A percentile compares a stretch with the other conserved stretches of the same genome.
These are phyloP conservation scores for Sphaeramia orbicularis DNA, from an alignment of 2,797 vertebrate species.

Conservation along the genomic window DNA sequence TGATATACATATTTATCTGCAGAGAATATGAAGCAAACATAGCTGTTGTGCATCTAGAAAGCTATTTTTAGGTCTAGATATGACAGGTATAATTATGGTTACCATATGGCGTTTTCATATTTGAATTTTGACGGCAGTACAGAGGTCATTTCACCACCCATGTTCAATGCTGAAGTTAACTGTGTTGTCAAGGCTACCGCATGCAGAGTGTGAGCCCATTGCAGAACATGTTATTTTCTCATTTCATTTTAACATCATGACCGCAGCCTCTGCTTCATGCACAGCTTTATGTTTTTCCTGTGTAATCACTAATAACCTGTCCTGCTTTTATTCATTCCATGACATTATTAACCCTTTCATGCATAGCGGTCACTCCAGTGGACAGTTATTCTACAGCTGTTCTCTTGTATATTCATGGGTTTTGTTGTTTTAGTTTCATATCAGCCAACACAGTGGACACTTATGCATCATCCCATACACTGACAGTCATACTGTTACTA, in stretches of 20 bases:
- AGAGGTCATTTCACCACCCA: conserved; percentile 66
- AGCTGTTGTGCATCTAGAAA: conserved; percentile 58
- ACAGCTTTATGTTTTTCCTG: background rate
- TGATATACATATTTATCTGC: conserved; percentile 25
- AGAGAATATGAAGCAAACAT: background rate
- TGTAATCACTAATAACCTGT: background rate
- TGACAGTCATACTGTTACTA: too few relatives aligned
- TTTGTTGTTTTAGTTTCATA: too few relatives aligned
- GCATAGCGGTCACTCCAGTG: too few relatives aligned
- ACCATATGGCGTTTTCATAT: conserved; percentile 71
- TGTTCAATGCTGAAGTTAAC: conserved; percentile 52
- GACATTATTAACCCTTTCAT: too few relatives aligned
- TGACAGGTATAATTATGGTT: conserved; percentile 76
- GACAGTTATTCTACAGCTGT: too few relatives aligned
- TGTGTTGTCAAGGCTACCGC: conserved; percentile 79
- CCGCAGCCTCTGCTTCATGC: conserved; percentile 10
- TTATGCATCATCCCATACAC: too few relatives aligned
- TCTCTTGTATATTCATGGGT: too few relatives aligned
- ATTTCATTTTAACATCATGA: conserved; percentile 33
- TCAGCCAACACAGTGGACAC: too few relatives aligned
- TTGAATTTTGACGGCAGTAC: conserved; percentile 61
- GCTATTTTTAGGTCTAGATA: conserved; percentile 69
- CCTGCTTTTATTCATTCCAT: background rate
- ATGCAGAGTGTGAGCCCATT: conserved; percentile 45
- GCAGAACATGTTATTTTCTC: conserved; percentile 46